These are phyloP conservation scores for Hemiprocne comata DNA, from an alignment of 2,113 vertebrate genomes.

Conservation along the genomic window DNA sequence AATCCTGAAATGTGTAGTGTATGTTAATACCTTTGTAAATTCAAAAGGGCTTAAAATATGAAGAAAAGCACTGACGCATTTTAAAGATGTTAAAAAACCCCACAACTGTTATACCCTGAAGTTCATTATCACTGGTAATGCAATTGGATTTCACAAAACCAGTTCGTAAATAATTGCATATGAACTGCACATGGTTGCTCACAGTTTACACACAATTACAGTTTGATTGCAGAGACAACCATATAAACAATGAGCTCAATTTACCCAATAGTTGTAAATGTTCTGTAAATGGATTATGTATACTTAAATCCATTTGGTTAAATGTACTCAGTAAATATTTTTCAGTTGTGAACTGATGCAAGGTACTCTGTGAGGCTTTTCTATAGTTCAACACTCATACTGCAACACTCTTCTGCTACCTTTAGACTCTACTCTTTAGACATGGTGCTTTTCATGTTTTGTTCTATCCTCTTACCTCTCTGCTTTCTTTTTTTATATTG, in stretches of 20 bases:
- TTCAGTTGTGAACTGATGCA: conserved; percentile 40
- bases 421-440: neutral
- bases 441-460: neutral
- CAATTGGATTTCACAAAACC: conserved; percentile 59
- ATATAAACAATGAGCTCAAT: conserved; percentile 70
- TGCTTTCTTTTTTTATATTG: neutral
- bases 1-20: neutral
- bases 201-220: conserved; percentile 71
- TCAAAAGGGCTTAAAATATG: neutral
- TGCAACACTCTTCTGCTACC: neutral
- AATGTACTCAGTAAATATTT: conserved; percentile 65
- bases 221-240: conserved; percentile 66
- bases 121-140: conserved; percentile 54
- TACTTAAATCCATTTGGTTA: conserved; percentile 52
- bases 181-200: conserved; percentile 62
- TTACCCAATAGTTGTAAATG: conserved; percentile 62
- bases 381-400: neutral
- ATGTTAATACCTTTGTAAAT: neutral
- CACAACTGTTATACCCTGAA: neutral
- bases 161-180: conserved; percentile 69
- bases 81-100: neutral
- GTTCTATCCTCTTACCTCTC: neutral
- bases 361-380: neutral
- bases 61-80: conserved; percentile 5
- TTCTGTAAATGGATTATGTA: conserved; percentile 69